Evolutionary conservation across 2,113 vertebrate species (phyloP), one percentile per base, ranked within the genome.

Genomic region (Anseranas semipalmata): DNA sequence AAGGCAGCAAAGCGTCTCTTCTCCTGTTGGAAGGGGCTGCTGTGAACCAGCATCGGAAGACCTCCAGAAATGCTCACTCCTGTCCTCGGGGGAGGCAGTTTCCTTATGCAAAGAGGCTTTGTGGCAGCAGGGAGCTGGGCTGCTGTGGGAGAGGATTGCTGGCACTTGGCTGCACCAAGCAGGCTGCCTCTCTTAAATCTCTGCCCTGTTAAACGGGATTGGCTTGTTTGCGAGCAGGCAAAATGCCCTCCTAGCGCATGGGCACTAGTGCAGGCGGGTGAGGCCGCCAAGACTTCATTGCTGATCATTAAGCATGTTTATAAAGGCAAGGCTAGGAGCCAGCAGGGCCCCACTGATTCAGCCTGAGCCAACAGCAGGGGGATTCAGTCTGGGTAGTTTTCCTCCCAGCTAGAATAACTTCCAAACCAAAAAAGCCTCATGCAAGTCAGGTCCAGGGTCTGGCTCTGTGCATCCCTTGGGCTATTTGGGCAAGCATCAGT

Each of bases 271-370:
- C 73, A 70, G 68, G 59, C 4, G 43, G 59, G 63, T 58, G 78
- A 91, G 55, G 70, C 88, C 6, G 92, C 97, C 96, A 97, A 91
- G 68, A n/a, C 90, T 80, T 95, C 96, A 84, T 90, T 91, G 91
- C 86, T 86, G 90, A 85, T 95, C 90, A 53, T 95, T 97, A 94
- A 95, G 70, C 68, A 56, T 85, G 92, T 93, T 96, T 95, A 82
- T 90, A 84, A 92, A 88, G 93, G 90, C 76, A 41, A 75, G 78
- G 81, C 92, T 39, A 9, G n/a, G 71, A 96, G 95, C 94, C 87
- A 93, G 90, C 60, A 72, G 55, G 78, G 88, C 91, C 81, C 41
- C 24, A 2, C 35, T 33, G 92, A 76, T 83, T 71, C 75, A 32
- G 37, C 35, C 73, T 37, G 71, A 83, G 90, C 80, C 78, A n/a